phyloP scores from a whole-genome alignment of 2,113 vertebrate genomes.

The Chaetodon auriga region DNA sequence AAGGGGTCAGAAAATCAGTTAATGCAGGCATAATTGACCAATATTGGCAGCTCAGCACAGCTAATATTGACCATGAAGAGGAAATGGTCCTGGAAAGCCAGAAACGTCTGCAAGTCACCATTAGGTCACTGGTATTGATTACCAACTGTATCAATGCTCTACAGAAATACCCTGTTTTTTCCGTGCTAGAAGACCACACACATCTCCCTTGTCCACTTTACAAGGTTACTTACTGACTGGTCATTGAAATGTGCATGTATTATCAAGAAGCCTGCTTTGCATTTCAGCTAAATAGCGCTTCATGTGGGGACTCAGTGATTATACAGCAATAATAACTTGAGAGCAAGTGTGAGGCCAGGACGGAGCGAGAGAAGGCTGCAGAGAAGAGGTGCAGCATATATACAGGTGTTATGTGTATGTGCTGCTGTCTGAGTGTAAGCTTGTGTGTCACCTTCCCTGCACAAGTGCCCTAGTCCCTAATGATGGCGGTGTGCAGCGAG shows the following conservation, averaged over 20 bases:
- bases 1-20: not conserved
- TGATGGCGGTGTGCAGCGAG: slow-evolving; percentile 85
- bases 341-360: slow-evolving; percentile 28
- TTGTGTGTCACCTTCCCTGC: slow-evolving; percentile 83
- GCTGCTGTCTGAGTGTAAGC: slow-evolving; percentile 66
- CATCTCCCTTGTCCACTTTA: not conserved
- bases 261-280: not conserved
- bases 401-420: slow-evolving; percentile 71
- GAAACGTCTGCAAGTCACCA: not conserved
- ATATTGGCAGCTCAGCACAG: not conserved
- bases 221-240: not conserved
- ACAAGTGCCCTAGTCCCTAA: slow-evolving; percentile 83
- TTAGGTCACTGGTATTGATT: not conserved
- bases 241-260: slow-evolving; percentile 2
- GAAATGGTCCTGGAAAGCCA: not conserved
- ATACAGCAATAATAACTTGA: slow-evolving; percentile 21
- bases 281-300: slow-evolving; percentile 1
- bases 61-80: not conserved
- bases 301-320: slow-evolving; percentile 24
- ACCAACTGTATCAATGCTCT: not conserved
- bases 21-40: not conserved
- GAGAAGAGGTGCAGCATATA: slow-evolving; percentile 51
- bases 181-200: not conserved
- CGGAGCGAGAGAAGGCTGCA: slow-evolving; percentile 28
- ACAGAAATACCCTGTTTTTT: not conserved